Evolutionary conservation across 2,113 vertebrate genomes (phyloP), one percentile per base, ranked within the genome.

Genomic region (Hypomesus transpacificus): DNA sequence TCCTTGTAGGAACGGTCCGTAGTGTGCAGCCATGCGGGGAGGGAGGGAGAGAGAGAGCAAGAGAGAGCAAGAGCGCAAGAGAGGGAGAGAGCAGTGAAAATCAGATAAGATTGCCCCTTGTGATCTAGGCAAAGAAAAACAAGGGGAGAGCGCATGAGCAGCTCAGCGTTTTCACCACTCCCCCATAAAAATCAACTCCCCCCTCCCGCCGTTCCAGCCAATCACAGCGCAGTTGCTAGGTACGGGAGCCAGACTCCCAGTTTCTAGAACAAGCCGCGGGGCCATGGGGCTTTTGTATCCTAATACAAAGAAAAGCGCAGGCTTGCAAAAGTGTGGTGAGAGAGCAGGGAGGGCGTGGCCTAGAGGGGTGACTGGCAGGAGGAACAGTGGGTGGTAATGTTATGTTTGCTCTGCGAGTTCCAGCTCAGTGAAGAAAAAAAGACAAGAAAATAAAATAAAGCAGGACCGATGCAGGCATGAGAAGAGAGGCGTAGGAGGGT

Each of bases 171-270:
- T 24, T 77, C 14, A 61, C 68, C 57, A 82, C 81, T 65, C 86
- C 85, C 74, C 62, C 20, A n/a, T 60, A 46, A 46, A 46, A 46
- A 46, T 46, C 39, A 46, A 51, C 46, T 80, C n/a, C 71, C 68
- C 68, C 87, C 88, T 76, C 76, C 83, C 74, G 70, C 84, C 4
- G 9, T 8, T 58, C 21, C 52, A 71, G 69, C 92, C 91, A 92
- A 92, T 92, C 86, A 84, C 67, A 79, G 75, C 71, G 16, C 89
- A 91, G 91, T 93, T 93, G 89, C 92, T 89, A 91, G 80, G 90
- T 70, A 69, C 70, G 62, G 66, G 73, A 78, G 74, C 64, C 51
- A 54, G 66, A 76, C 63, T 59, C 39, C 39, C 74, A 50, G 68
- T 79, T 88, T 87, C 81, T 63, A 78, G 84, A 89, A 90, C 78